Evolutionary conservation across 2,113 vertebrate genomes (phyloP).

Genomic region (Saccopteryx leptura): DNA sequence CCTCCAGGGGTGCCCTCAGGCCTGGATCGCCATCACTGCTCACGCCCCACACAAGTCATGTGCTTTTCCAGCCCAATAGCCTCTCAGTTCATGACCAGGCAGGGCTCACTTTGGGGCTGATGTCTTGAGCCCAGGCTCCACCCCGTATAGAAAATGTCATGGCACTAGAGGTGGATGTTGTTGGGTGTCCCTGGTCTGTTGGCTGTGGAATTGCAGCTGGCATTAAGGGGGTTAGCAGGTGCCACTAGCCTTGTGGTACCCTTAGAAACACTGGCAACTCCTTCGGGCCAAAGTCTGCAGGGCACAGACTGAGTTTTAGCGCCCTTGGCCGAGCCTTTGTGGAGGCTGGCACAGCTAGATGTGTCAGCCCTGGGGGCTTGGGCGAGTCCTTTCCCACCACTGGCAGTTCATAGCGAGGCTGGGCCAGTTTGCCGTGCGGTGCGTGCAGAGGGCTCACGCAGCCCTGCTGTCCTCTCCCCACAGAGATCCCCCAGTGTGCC

Average conservation of each 20-base stretch:
- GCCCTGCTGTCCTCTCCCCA: constrained; percentile 55
- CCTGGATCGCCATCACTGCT: not conserved
- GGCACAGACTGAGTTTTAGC: not conserved
- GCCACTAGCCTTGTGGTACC: not conserved
- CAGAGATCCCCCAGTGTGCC: constrained; percentile 98
- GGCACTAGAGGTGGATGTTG: not conserved
- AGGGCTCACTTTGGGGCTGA: not conserved
- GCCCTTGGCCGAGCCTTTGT: not conserved
- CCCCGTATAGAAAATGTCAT: not conserved
- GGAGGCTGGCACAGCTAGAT: not conserved
- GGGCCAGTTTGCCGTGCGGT: not conserved
- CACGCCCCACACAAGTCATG: not conserved
- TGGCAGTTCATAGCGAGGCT: not conserved
- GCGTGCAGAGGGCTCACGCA: constrained; percentile 54
- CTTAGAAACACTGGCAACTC: not conserved
- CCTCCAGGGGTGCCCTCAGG: not conserved
- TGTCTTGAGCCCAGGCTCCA: not conserved
- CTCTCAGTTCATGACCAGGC: not conserved
- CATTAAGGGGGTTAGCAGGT: not conserved
- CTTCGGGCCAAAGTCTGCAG: not conserved
- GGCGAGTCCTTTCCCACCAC: not conserved
- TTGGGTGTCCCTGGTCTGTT: not conserved
- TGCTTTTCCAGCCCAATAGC: not conserved
- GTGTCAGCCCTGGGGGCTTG: not conserved
- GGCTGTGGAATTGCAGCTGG: not conserved